A percentile compares a stretch with the other conserved stretches of the same genome.
These are phyloP conservation scores for Apteryx mantelli DNA, from an alignment of 2,113 vertebrate species.

Conservation along the genomic window DNA sequence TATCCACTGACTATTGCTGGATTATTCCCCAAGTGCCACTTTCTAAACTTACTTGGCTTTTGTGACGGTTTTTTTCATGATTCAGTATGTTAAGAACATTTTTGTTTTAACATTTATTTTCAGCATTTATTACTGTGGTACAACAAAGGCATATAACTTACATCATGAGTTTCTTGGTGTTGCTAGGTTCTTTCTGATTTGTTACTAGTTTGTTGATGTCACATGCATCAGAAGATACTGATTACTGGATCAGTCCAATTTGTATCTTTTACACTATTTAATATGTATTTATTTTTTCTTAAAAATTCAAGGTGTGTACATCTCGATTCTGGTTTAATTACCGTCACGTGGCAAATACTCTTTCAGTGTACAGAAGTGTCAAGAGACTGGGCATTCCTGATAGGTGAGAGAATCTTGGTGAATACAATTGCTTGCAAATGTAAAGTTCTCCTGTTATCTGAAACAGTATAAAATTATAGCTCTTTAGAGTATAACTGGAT, in stretches of 20 bases:
- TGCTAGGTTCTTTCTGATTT: neutral
- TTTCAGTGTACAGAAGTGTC: conserved; percentile 97
- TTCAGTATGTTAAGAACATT: neutral
- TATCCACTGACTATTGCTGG: neutral
- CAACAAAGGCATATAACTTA: neutral
- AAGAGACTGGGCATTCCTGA: conserved; percentile 98
- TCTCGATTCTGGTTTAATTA: conserved; percentile 99
- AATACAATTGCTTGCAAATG: neutral
- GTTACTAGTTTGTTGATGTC: neutral
- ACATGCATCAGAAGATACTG: no score
- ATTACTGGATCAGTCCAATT: no score
- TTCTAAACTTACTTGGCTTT: neutral
- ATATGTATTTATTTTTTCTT: neutral
- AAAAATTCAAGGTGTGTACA: conserved; percentile 88
- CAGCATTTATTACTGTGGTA: neutral
- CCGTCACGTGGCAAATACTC: conserved; percentile 95
- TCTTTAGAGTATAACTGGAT: neutral
- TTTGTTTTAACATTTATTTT: neutral
- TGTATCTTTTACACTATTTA: neutral
- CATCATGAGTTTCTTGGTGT: neutral
- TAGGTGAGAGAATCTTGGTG: conserved; percentile 80
- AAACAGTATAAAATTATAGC: neutral
- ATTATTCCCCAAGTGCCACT: neutral
- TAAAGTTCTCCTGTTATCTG: neutral
- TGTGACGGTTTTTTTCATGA: neutral